A percentile compares a stretch with the other conserved stretches of the same genome.
Conservation (phyloP, 1,140 invertebrate genomes). For the Mercenaria mercenaria region DNA sequence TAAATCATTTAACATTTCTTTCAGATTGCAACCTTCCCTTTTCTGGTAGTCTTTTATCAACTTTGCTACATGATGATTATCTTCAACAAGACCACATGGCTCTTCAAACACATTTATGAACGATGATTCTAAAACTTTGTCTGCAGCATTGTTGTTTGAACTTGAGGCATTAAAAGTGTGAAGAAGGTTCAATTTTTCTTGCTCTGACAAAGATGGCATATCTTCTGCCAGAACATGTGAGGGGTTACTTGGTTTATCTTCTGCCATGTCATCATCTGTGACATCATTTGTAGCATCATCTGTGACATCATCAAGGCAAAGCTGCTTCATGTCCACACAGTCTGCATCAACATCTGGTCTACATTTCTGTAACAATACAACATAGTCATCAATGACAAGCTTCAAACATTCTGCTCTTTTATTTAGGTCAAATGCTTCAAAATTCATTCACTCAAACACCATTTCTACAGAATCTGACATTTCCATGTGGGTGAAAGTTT, state of each 20-base stretch:
- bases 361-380: background rate
- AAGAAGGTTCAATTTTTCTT: background rate
- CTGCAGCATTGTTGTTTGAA: background rate
- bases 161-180: background rate
- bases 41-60: conserved; percentile 66
- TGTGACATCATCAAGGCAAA: conserved; percentile 41
- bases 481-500: too few species aligned
- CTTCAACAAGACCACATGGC: background rate
- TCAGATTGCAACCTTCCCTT: conserved; percentile 52
- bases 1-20: conserved; percentile 20
- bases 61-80: conserved; percentile 66
- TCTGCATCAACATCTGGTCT: background rate
- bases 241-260: background rate
- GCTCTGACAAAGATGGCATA: conserved; percentile 7
- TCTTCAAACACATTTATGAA: conserved; percentile 69
- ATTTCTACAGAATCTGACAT: too few species aligned
- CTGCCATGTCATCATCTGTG: background rate
- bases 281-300: conserved; percentile 13
- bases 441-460: too few species aligned
- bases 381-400: too few species aligned
- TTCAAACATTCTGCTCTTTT: too few species aligned
- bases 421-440: too few species aligned
- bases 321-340: background rate
- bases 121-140: conserved; percentile 48
- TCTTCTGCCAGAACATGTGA: conserved; percentile 31